A percentile compares a stretch with the other conserved stretches of the same genome.
These are phyloP conservation scores for Gymnosoma rotundatum DNA, from an alignment of 2,888 invertebrate genomes.

Conservation along the genomic window DNA sequence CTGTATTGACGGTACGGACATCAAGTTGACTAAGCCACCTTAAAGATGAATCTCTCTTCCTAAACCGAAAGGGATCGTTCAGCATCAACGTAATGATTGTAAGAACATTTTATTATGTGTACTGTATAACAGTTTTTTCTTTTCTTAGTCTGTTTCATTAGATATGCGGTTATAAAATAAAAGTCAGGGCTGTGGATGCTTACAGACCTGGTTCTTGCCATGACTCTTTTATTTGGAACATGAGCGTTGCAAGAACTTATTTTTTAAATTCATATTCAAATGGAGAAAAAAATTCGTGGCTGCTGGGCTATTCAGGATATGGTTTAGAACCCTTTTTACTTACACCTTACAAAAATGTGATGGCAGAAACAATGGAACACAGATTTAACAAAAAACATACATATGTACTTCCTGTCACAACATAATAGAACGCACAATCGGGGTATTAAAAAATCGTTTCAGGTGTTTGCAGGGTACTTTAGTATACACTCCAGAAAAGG, in stretches of 20 bases:
- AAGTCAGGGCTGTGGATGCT: conserved; percentile 8
- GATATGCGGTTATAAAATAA: conserved; percentile 16
- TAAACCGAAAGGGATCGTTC: not conserved
- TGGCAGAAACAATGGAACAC: not conserved
- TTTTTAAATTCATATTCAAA: not conserved
- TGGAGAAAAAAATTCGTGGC: not conserved
- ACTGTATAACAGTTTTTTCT: not conserved
- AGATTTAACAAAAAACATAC: conserved; percentile 8
- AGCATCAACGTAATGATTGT: conserved; percentile 15
- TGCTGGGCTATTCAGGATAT: not conserved
- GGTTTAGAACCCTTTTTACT: not conserved
- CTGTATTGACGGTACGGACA: conserved; percentile 46
- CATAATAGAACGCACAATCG: conserved; percentile 33
- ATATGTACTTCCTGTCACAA: conserved; percentile 14
- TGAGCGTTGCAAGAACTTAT: not conserved
- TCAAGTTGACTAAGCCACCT: not conserved
- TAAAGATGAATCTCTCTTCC: conserved; percentile 14
- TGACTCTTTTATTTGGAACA: conserved; percentile 23
- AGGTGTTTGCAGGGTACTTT: conserved; percentile 14
- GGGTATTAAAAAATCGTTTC: conserved; percentile 35
- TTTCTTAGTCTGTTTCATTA: not conserved
- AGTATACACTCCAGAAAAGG: conserved; percentile 9
- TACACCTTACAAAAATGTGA: conserved; percentile 5
- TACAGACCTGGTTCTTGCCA: conserved; percentile 17
- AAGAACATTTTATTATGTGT: not conserved